Evolutionary conservation across 2,888 invertebrate species (phyloP).

Genomic region (Augiades crinisus): DNA sequence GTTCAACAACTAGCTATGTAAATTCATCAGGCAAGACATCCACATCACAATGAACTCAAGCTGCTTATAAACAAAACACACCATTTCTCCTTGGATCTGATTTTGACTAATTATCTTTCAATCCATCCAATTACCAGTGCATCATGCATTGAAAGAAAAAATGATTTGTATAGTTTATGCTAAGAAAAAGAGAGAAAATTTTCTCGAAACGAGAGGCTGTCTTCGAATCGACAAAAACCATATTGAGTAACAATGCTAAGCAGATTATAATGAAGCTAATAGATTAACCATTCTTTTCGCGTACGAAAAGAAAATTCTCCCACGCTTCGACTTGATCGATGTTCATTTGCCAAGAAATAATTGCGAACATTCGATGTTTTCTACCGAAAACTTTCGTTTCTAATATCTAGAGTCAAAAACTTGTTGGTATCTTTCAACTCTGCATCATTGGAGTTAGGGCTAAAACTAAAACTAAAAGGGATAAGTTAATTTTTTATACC

Average conservation of each 20-base stretch:
- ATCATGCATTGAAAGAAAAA: neutral
- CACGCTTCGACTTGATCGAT: constrained; percentile 14
- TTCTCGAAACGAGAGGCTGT: neutral
- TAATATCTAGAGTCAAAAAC: too few relatives aligned
- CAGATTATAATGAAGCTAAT: constrained; percentile 9
- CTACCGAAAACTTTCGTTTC: neutral
- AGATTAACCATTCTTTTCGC: constrained; percentile 14
- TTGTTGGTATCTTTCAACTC: too few relatives aligned
- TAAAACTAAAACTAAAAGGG: neutral
- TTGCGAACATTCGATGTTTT: neutral
- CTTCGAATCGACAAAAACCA: neutral
- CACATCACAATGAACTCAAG: too few relatives aligned
- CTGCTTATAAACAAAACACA: too few relatives aligned
- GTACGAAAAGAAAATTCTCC: constrained; percentile 13
- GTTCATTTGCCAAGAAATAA: neutral
- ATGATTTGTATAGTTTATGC: neutral
- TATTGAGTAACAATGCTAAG: constrained; percentile 19
- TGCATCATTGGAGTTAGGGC: too few relatives aligned
- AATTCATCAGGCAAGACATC: too few relatives aligned
- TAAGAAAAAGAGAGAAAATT: constrained; percentile 10
- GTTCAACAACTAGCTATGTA: too few relatives aligned
- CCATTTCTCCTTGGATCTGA: too few relatives aligned
- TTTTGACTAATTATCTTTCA: too few relatives aligned
- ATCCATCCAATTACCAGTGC: too few relatives aligned
- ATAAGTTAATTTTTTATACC: too few relatives aligned